Conservation (phyloP, 2,888 invertebrate species). For the Spialia ferax region DNA sequence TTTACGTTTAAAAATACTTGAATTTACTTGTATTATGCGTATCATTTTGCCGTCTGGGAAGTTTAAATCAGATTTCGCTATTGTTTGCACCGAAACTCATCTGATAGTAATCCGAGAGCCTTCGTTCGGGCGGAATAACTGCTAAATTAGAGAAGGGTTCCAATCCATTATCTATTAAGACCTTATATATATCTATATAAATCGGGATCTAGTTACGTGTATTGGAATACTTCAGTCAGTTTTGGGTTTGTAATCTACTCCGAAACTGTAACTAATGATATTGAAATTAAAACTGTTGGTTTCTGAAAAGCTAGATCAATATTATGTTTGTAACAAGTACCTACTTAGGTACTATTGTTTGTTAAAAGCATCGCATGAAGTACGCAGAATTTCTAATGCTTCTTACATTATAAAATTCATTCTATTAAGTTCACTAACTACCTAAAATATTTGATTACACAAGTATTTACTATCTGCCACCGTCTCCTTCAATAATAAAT, state of each 20-base stretch:
- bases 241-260: neutral
- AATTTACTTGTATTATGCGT: neutral
- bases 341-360: too few species aligned
- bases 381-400: too few species aligned
- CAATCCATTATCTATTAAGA: conserved; percentile 31
- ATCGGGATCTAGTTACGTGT: neutral
- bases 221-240: neutral
- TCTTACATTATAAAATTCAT: too few species aligned
- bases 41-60: neutral
- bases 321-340: too few species aligned
- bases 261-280: neutral
- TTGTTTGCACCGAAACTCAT: conserved; percentile 21
- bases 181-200: conserved; percentile 5
- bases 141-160: conserved; percentile 34
- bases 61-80: conserved; percentile 6
- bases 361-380: too few species aligned
- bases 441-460: too few species aligned
- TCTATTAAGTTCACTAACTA: too few species aligned
- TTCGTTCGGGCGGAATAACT: conserved; percentile 25
- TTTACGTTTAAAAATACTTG: too few species aligned
- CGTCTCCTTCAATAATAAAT: too few species aligned
- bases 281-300: neutral
- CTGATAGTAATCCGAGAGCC: conserved; percentile 26
- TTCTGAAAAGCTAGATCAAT: too few species aligned
- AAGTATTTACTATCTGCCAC: too few species aligned